Percentiles rank a stretch among this genome's conserved stretches.
These are phyloP conservation scores for Aphyosemion australe DNA, from an alignment of 2,113 vertebrate species.

Conservation along the genomic window DNA sequence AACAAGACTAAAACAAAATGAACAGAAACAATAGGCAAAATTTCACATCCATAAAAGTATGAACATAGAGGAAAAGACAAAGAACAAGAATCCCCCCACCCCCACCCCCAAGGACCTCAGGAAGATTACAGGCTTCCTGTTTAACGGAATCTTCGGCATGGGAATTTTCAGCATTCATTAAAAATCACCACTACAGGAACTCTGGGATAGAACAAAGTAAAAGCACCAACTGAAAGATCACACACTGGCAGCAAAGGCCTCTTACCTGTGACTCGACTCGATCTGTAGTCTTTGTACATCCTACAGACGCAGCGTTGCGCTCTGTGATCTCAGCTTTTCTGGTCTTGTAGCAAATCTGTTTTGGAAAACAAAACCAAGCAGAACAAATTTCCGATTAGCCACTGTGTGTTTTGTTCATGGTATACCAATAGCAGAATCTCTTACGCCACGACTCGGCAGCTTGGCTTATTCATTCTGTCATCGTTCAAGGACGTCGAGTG, in stretches of 20 bases:
- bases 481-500: conserved; percentile 46
- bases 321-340: conserved; percentile 39
- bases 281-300: conserved; percentile 79
- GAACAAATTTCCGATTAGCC: conserved; percentile 40
- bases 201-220: neutral
- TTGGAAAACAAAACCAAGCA: conserved; percentile 38
- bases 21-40: neutral
- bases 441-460: neutral
- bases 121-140: conserved; percentile 7
- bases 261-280: conserved; percentile 74
- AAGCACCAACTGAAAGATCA: neutral
- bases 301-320: conserved; percentile 23
- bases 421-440: conserved; percentile 3
- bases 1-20: too few relatives aligned
- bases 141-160: neutral
- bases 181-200: neutral
- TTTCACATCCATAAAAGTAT: neutral
- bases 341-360: conserved; percentile 48
- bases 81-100: neutral
- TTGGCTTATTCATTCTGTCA: conserved; percentile 12
- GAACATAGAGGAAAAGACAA: neutral
- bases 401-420: conserved; percentile 31
- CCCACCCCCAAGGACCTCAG: conserved; percentile 2
- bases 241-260: conserved; percentile 10
- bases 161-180: conserved; percentile 4